Evolutionary conservation across 2,888 invertebrate genomes (phyloP), one percentile per base, ranked within the genome.

Genomic region (Tiphia femorata): DNA sequence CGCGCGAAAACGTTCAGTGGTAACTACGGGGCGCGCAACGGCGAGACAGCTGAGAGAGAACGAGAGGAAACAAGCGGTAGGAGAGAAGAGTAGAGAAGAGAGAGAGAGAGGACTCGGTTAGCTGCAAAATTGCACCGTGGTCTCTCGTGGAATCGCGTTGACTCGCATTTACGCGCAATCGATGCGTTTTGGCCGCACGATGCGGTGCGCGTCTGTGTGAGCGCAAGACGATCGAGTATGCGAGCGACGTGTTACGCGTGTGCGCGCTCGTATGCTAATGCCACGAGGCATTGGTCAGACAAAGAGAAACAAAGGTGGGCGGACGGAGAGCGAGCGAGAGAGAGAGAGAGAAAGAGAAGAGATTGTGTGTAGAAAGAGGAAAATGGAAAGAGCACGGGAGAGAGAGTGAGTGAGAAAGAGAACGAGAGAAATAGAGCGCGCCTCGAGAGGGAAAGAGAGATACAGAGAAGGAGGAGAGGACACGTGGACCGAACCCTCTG

Each of bases 401-500:
- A 6, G 21, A 37, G 48, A 23, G 17, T 4, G 12, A 33, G 33
- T 16, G 12, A 37, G 49, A 41, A 16, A 46, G 30, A 25, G 43
- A 20, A n/a, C n/a, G 23, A 23, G 30, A 20, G 7, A 16, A 46
- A 30, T 6, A 27, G 27, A 35, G 14, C 3, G 16, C 12, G 16
- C 17, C 30, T 20, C 25, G 17, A 46, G 49, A 27, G 25, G 33
- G 30, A 25, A 37, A 16, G 30, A 41, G 27, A 30, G 38, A 43
- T 19, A 37, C 21, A 10, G 37, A 37, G 19, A 46, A 49, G 33
- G 43, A 42, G 29, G 50, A 47, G 48, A 60, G 59, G 61, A 57
- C 49, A 58, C 71, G 75, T 65, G 73, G 61, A 61, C 59, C 52
- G 49, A 62, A 69, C 73, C 73, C 77, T 77, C 77, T 75, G 75